phyloP scores from a whole-genome alignment of 1,140 invertebrate species.

The Zaprionus kolodkinae region DNA sequence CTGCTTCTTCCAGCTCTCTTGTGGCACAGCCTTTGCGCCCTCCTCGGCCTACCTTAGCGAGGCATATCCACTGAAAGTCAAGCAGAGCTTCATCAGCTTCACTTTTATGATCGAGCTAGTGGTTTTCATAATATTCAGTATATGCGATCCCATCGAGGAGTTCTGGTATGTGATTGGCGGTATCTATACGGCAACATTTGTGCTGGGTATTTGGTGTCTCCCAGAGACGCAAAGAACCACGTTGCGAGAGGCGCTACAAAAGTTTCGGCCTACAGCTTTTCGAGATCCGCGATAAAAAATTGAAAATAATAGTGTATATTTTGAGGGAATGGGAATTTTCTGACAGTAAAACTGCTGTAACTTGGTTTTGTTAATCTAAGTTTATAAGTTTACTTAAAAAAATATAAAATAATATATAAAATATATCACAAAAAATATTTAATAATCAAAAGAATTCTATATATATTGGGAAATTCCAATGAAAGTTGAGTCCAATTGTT shows the following conservation, averaged over 20 bases:
- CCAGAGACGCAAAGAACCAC: constrained; percentile 32
- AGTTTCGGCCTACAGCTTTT: neutral
- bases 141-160: neutral
- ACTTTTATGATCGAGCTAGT: constrained; percentile 58
- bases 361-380: too few relatives aligned
- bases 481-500: neutral
- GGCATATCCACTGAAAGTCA: constrained; percentile 55
- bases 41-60: constrained; percentile 60
- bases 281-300: neutral
- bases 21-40: constrained; percentile 43
- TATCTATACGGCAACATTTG: neutral
- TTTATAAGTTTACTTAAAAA: too few relatives aligned
- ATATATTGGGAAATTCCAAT: too few relatives aligned
- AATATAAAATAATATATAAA: too few relatives aligned
- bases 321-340: neutral
- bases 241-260: constrained; percentile 16
- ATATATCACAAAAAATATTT: too few relatives aligned
- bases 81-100: constrained; percentile 53
- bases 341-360: too few relatives aligned
- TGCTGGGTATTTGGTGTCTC: constrained; percentile 5
- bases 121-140: constrained; percentile 47
- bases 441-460: too few relatives aligned
- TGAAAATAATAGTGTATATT: neutral
- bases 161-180: constrained; percentile 51
- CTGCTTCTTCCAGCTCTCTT: constrained; percentile 44